A percentile compares a stretch with the other conserved stretches of the same genome.
phyloP scores from a whole-genome alignment of 1,140 invertebrate genomes.

The Drosophila sucinea region DNA sequence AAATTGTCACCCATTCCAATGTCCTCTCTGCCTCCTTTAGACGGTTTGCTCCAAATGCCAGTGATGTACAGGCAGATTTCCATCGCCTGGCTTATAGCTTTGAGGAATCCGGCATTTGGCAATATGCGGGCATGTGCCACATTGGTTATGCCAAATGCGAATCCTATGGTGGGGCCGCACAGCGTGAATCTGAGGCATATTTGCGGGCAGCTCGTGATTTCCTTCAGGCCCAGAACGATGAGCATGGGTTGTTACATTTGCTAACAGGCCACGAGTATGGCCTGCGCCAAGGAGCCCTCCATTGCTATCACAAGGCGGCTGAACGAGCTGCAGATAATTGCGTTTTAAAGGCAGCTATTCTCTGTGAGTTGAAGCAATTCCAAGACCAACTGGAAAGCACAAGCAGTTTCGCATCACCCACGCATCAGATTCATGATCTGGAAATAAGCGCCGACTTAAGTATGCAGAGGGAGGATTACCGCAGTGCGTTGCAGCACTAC shows the following conservation, averaged over 20 bases:
- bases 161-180: conserved; percentile 53
- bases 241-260: conserved; percentile 50
- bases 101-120: conserved; percentile 71
- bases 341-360: conserved; percentile 75
- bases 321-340: conserved; percentile 65
- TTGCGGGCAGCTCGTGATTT: conserved; percentile 72
- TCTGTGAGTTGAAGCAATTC: conserved; percentile 68
- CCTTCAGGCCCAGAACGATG: conserved; percentile 50
- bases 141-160: conserved; percentile 79
- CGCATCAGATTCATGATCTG: conserved; percentile 75
- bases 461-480: conserved; percentile 58
- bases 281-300: conserved; percentile 69
- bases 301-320: conserved; percentile 70
- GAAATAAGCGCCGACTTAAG: conserved; percentile 61
- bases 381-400: conserved; percentile 66
- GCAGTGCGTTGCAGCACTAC: conserved; percentile 68
- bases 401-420: conserved; percentile 76
- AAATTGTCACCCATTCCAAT: not conserved
- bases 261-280: conserved; percentile 48
- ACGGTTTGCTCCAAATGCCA: conserved; percentile 76
- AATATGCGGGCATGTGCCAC: conserved; percentile 81
- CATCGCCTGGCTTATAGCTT: conserved; percentile 72
- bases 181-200: conserved; percentile 71
- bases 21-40: conserved; percentile 32
- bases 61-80: conserved; percentile 76